Evolutionary conservation across 2,113 vertebrate genomes (phyloP).

Genomic region (Gobius niger): DNA sequence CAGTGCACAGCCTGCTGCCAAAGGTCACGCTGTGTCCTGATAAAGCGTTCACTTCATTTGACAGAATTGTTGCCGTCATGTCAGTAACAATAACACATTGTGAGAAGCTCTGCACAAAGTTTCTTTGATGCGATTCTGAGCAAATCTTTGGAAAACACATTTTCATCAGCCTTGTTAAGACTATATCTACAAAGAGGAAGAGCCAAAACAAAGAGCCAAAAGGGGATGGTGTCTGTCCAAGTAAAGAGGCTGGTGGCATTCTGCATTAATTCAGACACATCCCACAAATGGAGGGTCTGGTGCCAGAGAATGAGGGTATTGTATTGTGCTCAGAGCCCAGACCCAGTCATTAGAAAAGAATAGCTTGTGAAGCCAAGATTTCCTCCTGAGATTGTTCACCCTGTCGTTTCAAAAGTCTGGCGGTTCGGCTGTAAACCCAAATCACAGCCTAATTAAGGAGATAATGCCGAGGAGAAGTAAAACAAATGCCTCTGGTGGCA

Average conservation of each 20-base stretch:
- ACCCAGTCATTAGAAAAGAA: conserved; percentile 53
- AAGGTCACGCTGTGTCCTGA: background rate
- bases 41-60: background rate
- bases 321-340: conserved; percentile 17
- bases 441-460: conserved; percentile 54
- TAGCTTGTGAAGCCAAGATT: conserved; percentile 37
- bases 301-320: conserved; percentile 27
- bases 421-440: conserved; percentile 21
- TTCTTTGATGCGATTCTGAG: too few species aligned
- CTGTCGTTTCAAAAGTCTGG: conserved; percentile 34
- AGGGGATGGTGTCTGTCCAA: conserved; percentile 22
- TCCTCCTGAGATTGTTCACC: conserved; percentile 45
- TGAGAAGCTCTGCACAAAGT: background rate
- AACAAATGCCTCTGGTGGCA: conserved; percentile 41
- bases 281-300: conserved; percentile 14
- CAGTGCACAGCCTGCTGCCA: conserved; percentile 31
- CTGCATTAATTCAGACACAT: conserved; percentile 30
- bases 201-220: background rate
- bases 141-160: conserved; percentile 16
- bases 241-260: conserved; percentile 24
- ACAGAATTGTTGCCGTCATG: background rate
- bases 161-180: background rate
- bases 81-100: background rate
- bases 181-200: conserved; percentile 11
- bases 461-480: conserved; percentile 48